phyloP scores from a whole-genome alignment of 2,888 invertebrate genomes.

The Ametastegia equiseti region DNA sequence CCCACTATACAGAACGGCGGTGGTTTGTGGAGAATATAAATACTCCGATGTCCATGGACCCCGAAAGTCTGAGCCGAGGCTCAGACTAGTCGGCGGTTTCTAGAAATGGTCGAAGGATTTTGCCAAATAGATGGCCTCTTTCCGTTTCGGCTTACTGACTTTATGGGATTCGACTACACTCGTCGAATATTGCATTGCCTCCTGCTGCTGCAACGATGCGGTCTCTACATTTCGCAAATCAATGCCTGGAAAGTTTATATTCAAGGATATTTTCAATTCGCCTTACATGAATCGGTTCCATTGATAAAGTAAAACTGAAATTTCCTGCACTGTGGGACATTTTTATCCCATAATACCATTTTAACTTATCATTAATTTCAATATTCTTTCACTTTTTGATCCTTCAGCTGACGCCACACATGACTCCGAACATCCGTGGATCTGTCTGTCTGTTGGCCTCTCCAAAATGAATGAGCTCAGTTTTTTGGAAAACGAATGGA shows the following conservation, averaged over 20 bases:
- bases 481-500: too few species aligned
- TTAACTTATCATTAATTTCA: too few species aligned
- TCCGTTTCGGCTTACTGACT: constrained; percentile 26
- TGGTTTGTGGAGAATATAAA: neutral
- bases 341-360: too few species aligned
- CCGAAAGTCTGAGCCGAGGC: constrained; percentile 20
- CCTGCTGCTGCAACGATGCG: neutral
- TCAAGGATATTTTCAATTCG: too few species aligned
- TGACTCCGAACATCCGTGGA: too few species aligned
- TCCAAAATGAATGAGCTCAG: too few species aligned
- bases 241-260: neutral
- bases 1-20: neutral
- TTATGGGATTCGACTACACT: constrained; percentile 8
- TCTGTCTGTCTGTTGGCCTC: too few species aligned
- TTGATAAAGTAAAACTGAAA: too few species aligned
- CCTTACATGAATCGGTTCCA: too few species aligned
- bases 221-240: neutral
- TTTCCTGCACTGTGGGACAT: too few species aligned
- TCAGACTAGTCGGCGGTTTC: constrained; percentile 34
- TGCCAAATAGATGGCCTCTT: constrained; percentile 33
- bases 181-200: neutral
- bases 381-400: too few species aligned
- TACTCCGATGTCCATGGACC: constrained; percentile 2
- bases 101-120: constrained; percentile 27
- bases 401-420: too few species aligned